Evolutionary conservation across 1,140 invertebrate genomes (phyloP), one percentile per base, ranked within the genome.

Genomic region (Drosophila nikananu): DNA sequence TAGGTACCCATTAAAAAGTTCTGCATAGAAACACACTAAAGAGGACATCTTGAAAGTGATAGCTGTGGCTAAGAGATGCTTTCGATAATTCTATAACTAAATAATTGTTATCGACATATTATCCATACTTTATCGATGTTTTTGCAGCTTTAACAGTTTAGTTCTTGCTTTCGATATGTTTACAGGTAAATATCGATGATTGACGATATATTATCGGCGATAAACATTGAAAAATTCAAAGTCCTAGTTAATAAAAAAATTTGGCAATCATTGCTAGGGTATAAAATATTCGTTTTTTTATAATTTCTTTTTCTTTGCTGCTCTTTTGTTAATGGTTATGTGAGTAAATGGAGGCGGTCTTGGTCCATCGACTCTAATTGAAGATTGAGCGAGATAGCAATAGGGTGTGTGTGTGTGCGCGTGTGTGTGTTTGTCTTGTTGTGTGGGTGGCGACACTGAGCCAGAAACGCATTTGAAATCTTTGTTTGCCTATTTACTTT

Each of bases 381-480:
- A 67, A 67, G 64, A 46, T 10, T 7, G 1, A 67, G 23, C 30
- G 42, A 63, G 64, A 67, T 54, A 66, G 48, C 48, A 23, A 4
- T 21, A 27, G 13, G 10, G 51, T 52, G 30, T 32, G 32, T 19
- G 17, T n/a, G 25, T 52, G 61, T 65, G 48, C 46, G 32, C 15
- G 25, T 5, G 25, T 17, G 51, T 64, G 51, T 68, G 49, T 55
- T 54, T 54, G 39, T 19, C 49, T 67, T 67, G 48, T 44, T 52
- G 67, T 68, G 67, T 55, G 67, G 67, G 67, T 66, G 67, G 63
- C 67, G 67, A 71, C 67, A 71, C 67, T 68, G 67, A 71, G 67
- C 63, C 67, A 71, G 67, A 71, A 71, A 71, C 67, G 67, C 67
- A 71, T 71, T 71, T 71, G 63, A 70, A 68, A 71, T 71, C 64